Base-by-base conservation (phyloP, 2,888 invertebrate genomes). In the Leptura quadrifasciata region DNA sequence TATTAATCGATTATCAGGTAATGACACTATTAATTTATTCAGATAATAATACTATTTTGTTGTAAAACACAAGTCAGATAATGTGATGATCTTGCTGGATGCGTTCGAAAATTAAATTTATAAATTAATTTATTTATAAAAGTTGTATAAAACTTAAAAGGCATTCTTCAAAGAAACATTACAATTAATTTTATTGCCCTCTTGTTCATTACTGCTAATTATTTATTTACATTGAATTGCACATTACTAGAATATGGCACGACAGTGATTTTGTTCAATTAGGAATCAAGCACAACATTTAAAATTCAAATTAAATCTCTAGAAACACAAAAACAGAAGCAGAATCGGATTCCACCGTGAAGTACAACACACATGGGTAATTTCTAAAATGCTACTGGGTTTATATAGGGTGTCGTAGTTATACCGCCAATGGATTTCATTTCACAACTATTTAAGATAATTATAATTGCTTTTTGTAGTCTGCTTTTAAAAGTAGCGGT, bases 221-320 rank as follows among this genome's bases (percentile, higher is more conserved):
- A 71, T 35, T 71, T 15, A 71, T 71, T 71, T 61, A 39, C 60
- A 71, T 71, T 71, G 60, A 71, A 71, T 71, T 17, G 61, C 17
- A 17, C 61, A 27, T 65, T 65, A 65, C 10, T n/a, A 61, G 15
- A 24, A 47, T 39, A 58, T 15, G 35, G 58, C 39, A 71, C 24
- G 61, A 17, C 39, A 60, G 27, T 61, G 27, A 71, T 61, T 71
- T 52, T 15, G 39, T 39, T 35, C 69, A 69, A 39, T 69, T 58
- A 69, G 58, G 60, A 58, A 57, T 60, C 71, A 61, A 21, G 24
- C 24, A 18, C 21, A 71, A 61, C 17, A 71, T 71, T 60, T 71
- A 54, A 71, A 71, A 61, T 71, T 71, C 21, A 61, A 71, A 71
- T 71, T 39, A 52, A 71, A 47, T 71, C 60, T 20, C 5, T 24